phyloP scores from a whole-genome alignment of 2,888 invertebrate species.

The Gymnoscelis rufifasciata region DNA sequence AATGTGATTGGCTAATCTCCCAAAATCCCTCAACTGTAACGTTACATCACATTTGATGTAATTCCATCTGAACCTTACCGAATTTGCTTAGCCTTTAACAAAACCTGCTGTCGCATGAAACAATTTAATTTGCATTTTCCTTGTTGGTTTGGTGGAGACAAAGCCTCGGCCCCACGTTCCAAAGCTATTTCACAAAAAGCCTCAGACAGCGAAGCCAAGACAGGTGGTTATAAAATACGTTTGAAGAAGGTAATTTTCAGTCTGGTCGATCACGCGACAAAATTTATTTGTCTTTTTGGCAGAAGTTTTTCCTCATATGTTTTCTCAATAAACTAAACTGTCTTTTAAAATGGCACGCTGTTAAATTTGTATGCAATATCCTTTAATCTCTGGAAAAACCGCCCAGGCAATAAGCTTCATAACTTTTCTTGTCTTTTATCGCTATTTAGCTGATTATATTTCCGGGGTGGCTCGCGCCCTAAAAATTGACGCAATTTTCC shows the following conservation, averaged over 20 bases:
- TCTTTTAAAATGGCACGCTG: too few relatives aligned
- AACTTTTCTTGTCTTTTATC: slow-evolving; percentile 43
- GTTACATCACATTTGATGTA: slow-evolving; percentile 13
- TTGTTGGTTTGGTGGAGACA: slow-evolving; percentile 24
- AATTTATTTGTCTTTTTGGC: slow-evolving; percentile 8
- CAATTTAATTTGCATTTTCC: slow-evolving; percentile 34
- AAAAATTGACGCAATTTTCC: slow-evolving; percentile 71
- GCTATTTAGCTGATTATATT: slow-evolving; percentile 58
- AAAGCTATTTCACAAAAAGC: slow-evolving; percentile 19
- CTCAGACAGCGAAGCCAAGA: slow-evolving; percentile 15
- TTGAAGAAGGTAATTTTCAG: slow-evolving; percentile 25
- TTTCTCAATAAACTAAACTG: too few relatives aligned
- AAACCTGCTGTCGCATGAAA: slow-evolving; percentile 24
- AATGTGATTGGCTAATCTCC: slow-evolving; percentile 13
- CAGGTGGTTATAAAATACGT: slow-evolving; percentile 24
- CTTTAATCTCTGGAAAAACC: slow-evolving; percentile 17
- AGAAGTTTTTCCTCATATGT: neutral
- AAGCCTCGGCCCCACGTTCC: slow-evolving; percentile 16
- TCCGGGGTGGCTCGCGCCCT: slow-evolving; percentile 44
- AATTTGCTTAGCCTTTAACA: slow-evolving; percentile 25
- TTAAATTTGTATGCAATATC: neutral
- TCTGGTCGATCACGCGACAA: slow-evolving; percentile 23
- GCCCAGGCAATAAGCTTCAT: slow-evolving; percentile 26
- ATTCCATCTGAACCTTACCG: slow-evolving; percentile 22
- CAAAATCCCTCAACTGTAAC: slow-evolving; percentile 4